phyloP scores from a whole-genome alignment of 2,797 vertebrate genomes.

The Channa striata region DNA sequence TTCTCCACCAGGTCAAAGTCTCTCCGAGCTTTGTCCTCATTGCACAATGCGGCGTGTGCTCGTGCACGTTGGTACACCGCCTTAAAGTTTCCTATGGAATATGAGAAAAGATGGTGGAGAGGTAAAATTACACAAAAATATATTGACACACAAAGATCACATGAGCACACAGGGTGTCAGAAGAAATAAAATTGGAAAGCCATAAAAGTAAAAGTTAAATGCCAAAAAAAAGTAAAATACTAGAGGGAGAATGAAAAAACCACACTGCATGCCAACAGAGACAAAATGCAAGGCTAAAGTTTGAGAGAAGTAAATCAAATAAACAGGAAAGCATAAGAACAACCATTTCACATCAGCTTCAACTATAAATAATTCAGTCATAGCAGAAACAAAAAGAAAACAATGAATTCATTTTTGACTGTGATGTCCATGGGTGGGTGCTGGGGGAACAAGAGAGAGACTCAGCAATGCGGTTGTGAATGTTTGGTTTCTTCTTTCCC shows the following conservation, averaged over 20 bases:
- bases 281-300: conserved; percentile 20
- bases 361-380: conserved; percentile 77
- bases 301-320: conserved; percentile 48
- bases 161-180: not conserved
- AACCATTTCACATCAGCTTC: conserved; percentile 61
- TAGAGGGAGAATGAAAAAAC: conserved; percentile 15
- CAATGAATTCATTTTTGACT: conserved; percentile 67
- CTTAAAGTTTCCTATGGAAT: conserved; percentile 81
- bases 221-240: conserved; percentile 8
- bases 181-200: conserved; percentile 9
- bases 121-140: not conserved
- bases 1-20: conserved; percentile 77
- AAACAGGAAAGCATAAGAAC: conserved; percentile 46
- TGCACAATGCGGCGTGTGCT: conserved; percentile 80
- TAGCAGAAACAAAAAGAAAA: conserved; percentile 68
- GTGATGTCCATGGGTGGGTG: conserved; percentile 57
- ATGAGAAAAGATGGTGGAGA: not conserved
- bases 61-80: conserved; percentile 81
- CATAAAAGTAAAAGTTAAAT: conserved; percentile 9
- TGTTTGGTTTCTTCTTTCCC: conserved; percentile 62
- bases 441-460: conserved; percentile 53
- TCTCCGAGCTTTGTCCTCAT: conserved; percentile 73
- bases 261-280: not conserved
- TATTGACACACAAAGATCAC: not conserved
- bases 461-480: conserved; percentile 43